A percentile compares a stretch with the other conserved stretches of the same genome.
Evolutionary conservation across 2,797 vertebrate genomes (phyloP).

Genomic region (Okamejei kenojei): DNA sequence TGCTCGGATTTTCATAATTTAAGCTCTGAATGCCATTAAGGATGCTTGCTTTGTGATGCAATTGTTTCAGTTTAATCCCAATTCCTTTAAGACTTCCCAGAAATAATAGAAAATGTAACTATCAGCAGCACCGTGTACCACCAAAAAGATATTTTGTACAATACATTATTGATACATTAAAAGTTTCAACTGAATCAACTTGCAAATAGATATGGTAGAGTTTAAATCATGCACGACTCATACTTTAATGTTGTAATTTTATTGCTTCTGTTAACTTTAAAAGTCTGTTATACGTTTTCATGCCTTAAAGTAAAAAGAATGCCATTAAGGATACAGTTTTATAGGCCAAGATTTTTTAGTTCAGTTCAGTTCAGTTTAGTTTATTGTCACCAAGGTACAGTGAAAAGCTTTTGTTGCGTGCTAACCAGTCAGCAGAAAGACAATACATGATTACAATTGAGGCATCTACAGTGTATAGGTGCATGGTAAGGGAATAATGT

Average conservation of each 20-base stretch:
- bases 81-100: background rate
- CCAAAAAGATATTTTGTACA: background rate
- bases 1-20: background rate
- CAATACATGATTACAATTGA: no score
- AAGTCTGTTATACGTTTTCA: background rate
- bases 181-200: background rate
- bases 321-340: background rate
- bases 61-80: background rate
- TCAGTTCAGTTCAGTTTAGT: no score
- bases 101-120: background rate
- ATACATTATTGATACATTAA: background rate
- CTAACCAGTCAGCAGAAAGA: no score
- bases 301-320: background rate
- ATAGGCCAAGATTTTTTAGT: no score
- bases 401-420: no score
- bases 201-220: background rate
- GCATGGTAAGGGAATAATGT: no score
- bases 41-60: background rate
- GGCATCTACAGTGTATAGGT: no score
- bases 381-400: no score
- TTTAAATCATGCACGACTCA: background rate
- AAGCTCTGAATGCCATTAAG: background rate
- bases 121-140: background rate
- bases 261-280: background rate
- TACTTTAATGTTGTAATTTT: background rate